Evolutionary conservation across 2,113 vertebrate genomes (phyloP), one percentile per base, ranked within the genome.

Genomic region (Tachycineta bicolor): DNA sequence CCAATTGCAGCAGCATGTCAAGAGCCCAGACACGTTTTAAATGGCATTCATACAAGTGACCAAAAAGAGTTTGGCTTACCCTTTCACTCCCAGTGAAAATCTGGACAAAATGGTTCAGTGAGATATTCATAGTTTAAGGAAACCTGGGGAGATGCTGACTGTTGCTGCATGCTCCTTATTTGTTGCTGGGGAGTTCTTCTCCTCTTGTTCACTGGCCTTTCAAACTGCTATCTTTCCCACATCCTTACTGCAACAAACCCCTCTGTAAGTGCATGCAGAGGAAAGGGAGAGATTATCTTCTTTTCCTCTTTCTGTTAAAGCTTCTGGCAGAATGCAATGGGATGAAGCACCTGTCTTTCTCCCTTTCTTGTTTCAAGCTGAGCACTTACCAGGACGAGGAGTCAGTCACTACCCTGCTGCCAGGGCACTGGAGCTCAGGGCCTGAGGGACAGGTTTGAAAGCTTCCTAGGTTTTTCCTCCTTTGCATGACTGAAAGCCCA

Each of bases 1-100:
- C 25, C 39, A 39, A 2, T 31, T 86, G 47, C 50, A 77, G 41
- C 20, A 84, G 41, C 14, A 23, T n/a, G 44, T 15, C 49, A 18
- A 86, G 34, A 90, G 14, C 13, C 14, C 26, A 9, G 33, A 7
- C 10, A 7, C 0, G 0, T 75, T 71, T 73, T 77, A 52, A 75
- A n/a, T 44, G 16, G 5, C 9, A 56, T 80, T 85, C 24, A 60
- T 44, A 34, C 6, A 56, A n/a, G 14, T 22, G 33, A 39, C 11
- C 44, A 53, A 79, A 78, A 28, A 25, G 24, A 28, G 16, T 22
- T 44, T 82, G n/a, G 33, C 52, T 83, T 75, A 64, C 24, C 6
- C 37, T 90, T 82, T 33, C 9, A 13, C 9, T 73, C 11, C 26
- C 28, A 43, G 17, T 47, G 50, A 62, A 22, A 92, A 10, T 37